phyloP scores from a whole-genome alignment of 30 jellyfish, hydroid and myxozoan species.

The Cassiopea xamachana region DNA sequence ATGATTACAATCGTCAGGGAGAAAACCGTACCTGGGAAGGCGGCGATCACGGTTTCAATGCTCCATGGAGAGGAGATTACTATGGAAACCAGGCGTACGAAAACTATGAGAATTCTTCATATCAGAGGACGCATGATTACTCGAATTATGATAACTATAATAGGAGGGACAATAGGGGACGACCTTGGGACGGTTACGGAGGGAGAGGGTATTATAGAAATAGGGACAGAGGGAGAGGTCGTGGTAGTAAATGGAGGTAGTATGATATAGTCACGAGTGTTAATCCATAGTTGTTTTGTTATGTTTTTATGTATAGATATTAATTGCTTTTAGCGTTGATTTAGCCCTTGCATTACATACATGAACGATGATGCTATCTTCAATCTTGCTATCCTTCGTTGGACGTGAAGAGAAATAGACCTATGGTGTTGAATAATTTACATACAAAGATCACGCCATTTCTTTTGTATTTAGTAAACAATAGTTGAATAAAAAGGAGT shows the following conservation, averaged over 20 bases:
- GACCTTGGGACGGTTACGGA: slow-evolving; percentile 41
- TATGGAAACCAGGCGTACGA: slow-evolving; percentile 24
- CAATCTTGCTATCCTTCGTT: no score
- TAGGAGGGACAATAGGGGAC: slow-evolving; percentile 19
- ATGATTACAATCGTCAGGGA: slow-evolving; percentile 12
- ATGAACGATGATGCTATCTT: no score
- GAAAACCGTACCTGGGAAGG: slow-evolving; percentile 28
- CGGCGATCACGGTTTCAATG: slow-evolving; percentile 13
- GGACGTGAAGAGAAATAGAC: no score
- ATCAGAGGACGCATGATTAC: slow-evolving; percentile 31
- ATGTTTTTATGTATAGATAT: slow-evolving; percentile 41
- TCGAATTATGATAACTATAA: slow-evolving; percentile 6
- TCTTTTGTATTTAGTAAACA: no score
- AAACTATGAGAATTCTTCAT: neutral
- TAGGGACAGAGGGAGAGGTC: slow-evolving; percentile 26
- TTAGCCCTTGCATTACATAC: neutral
- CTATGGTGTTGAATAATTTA: no score
- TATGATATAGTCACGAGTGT: slow-evolving; percentile 2
- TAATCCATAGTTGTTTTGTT: neutral
- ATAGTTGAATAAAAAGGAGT: no score
- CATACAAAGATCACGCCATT: no score
- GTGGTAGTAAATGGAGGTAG: slow-evolving; percentile 53
- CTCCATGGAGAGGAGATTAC: slow-evolving; percentile 54
- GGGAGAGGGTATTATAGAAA: slow-evolving; percentile 29
- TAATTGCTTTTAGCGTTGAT: slow-evolving; percentile 14